phyloP scores from a whole-genome alignment of 2,113 vertebrate species.

The Myanophis thanlyinensis region DNA sequence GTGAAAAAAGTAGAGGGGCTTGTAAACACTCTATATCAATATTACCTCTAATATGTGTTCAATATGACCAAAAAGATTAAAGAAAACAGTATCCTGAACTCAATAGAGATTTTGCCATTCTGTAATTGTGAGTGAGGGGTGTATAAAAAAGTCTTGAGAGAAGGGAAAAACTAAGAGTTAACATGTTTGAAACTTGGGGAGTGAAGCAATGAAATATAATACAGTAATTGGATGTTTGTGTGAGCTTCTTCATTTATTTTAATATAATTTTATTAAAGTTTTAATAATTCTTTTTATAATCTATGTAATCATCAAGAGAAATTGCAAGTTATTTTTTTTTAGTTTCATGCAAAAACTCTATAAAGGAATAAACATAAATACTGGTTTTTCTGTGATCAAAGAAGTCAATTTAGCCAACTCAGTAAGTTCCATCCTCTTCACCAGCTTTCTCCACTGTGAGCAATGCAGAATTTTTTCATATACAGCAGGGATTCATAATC shows the following conservation, averaged over 20 bases:
- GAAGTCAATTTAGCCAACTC: background rate
- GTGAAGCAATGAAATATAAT: background rate
- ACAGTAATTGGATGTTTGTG: background rate
- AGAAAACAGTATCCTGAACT: background rate
- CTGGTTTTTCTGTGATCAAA: background rate
- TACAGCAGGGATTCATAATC: background rate
- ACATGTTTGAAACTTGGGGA: background rate
- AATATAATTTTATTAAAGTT: background rate
- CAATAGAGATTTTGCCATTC: background rate
- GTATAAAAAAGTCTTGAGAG: background rate
- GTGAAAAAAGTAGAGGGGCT: background rate
- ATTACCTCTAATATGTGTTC: background rate
- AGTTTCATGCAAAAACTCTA: background rate
- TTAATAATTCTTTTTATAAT: background rate
- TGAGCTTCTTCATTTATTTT: background rate
- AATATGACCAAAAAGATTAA: background rate
- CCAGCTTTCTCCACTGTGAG: background rate
- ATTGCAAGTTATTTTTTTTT: background rate
- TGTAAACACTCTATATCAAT: background rate
- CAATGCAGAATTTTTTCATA: background rate
- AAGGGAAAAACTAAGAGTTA: background rate
- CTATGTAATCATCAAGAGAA: background rate
- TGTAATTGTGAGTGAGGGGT: background rate
- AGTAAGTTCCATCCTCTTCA: background rate
- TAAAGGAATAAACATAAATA: background rate